Conservation (phyloP, 2,888 invertebrate species). For the Amphipoea oculea region DNA sequence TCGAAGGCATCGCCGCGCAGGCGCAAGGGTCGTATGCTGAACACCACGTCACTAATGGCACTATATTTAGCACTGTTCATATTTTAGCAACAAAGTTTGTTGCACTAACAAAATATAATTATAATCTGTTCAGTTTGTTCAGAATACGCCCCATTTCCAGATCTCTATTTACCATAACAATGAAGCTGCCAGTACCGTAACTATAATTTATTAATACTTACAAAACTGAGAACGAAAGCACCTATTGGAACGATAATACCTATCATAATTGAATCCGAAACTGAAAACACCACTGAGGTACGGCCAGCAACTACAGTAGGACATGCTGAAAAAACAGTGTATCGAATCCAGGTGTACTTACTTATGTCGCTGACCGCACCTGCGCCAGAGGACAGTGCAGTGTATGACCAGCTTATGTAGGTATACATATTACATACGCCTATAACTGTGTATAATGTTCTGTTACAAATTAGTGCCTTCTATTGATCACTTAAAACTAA, state of each 20-base stretch:
- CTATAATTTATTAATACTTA: constrained; percentile 25
- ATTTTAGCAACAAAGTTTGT: constrained; percentile 21
- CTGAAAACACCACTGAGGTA: constrained; percentile 14
- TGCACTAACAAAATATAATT: constrained; percentile 25
- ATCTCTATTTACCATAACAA: constrained; percentile 23
- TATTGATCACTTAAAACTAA: constrained; percentile 34
- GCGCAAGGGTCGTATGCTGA: constrained; percentile 28
- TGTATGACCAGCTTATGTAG: background rate
- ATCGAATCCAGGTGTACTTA: background rate
- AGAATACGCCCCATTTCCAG: constrained; percentile 28
- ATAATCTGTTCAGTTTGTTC: constrained; percentile 30
- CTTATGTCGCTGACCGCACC: background rate
- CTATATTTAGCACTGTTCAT: constrained; percentile 34
- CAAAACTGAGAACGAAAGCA: constrained; percentile 51
- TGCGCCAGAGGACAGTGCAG: constrained; percentile 5
- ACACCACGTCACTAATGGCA: constrained; percentile 51
- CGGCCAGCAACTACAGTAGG: background rate
- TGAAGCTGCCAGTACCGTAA: constrained; percentile 46
- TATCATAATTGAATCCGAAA: constrained; percentile 11
- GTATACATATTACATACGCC: background rate
- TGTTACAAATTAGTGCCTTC: constrained; percentile 48
- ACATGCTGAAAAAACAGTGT: background rate
- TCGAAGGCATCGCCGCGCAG: constrained; percentile 72
- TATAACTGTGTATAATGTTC: constrained; percentile 2
- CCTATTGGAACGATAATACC: constrained; percentile 11